Evolutionary conservation across 2,797 vertebrate genomes (phyloP).

Genomic region (Clarias fuscus): DNA sequence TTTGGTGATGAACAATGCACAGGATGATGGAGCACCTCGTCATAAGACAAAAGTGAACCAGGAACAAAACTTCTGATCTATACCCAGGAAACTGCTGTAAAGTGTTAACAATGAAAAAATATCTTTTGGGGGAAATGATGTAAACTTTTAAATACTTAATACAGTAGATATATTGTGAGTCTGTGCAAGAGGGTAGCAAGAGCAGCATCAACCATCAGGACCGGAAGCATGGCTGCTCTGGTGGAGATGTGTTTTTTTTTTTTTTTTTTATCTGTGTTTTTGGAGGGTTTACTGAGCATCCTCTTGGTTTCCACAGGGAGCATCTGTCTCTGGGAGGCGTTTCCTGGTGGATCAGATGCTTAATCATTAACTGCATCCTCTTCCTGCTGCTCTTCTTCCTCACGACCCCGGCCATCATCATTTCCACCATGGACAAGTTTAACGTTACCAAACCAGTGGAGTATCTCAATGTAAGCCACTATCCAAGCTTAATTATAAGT

Average conservation of each 20-base stretch:
- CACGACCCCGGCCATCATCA: constrained; percentile 97
- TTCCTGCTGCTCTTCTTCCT: constrained; percentile 98
- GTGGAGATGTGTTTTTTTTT: neutral
- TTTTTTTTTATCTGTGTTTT: neutral
- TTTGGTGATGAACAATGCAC: no score
- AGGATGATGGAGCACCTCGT: no score
- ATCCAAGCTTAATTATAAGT: neutral
- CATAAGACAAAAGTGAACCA: no score
- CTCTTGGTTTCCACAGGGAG: constrained; percentile 76
- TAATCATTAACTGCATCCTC: constrained; percentile 93
- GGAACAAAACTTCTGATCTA: no score
- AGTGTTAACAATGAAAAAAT: neutral
- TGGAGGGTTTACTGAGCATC: constrained; percentile 7
- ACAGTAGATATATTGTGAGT: neutral
- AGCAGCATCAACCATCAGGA: neutral
- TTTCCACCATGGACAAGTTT: constrained; percentile 99
- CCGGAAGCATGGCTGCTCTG: neutral
- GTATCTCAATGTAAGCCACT: constrained; percentile 87
- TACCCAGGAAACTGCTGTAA: no score
- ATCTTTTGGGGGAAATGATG: neutral
- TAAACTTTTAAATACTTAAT: neutral
- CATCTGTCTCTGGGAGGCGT: constrained; percentile 90
- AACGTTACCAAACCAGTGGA: constrained; percentile 97
- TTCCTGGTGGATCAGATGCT: constrained; percentile 95
- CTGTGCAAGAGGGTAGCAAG: no score